Percentiles rank a stretch among this genome's conserved stretches.
Conservation (phyloP, 2,797 vertebrate genomes). For the Nannoperca obscura region DNA sequence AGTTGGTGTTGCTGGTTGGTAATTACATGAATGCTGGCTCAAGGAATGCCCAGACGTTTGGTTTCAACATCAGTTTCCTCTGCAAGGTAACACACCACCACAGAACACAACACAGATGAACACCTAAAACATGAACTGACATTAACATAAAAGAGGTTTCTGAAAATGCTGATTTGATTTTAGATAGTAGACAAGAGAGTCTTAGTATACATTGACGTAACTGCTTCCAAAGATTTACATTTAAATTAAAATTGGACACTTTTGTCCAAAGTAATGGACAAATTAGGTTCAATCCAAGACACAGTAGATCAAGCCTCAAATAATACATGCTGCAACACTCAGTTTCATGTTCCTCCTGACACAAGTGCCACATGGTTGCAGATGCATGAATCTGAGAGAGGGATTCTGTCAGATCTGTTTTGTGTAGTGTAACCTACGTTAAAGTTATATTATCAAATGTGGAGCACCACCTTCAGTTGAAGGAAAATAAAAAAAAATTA, state of each 20-base stretch:
- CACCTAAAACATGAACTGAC: not conserved
- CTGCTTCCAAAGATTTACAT: not conserved
- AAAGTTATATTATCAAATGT: no score
- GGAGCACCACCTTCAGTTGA: no score
- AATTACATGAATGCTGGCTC: slow-evolving; percentile 99
- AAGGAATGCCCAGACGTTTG: slow-evolving; percentile 95
- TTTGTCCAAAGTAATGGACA: not conserved
- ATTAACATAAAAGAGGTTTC: not conserved
- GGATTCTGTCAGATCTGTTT: no score
- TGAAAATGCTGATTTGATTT: not conserved
- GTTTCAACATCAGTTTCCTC: slow-evolving; percentile 96
- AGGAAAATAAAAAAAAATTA: no score
- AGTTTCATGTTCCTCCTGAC: no score
- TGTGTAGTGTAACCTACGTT: no score
- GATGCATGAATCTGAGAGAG: no score
- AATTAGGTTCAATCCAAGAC: not conserved
- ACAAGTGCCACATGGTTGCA: no score
- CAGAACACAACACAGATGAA: not conserved
- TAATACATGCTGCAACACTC: no score
- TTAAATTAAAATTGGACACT: no score
- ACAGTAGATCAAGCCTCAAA: not conserved
- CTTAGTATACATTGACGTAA: not conserved
- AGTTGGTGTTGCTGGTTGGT: slow-evolving; percentile 92
- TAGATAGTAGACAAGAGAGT: not conserved
- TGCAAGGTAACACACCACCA: slow-evolving; percentile 89